phyloP scores from a whole-genome alignment of 1,140 invertebrate genomes.

The Euglossa dilemma region DNA sequence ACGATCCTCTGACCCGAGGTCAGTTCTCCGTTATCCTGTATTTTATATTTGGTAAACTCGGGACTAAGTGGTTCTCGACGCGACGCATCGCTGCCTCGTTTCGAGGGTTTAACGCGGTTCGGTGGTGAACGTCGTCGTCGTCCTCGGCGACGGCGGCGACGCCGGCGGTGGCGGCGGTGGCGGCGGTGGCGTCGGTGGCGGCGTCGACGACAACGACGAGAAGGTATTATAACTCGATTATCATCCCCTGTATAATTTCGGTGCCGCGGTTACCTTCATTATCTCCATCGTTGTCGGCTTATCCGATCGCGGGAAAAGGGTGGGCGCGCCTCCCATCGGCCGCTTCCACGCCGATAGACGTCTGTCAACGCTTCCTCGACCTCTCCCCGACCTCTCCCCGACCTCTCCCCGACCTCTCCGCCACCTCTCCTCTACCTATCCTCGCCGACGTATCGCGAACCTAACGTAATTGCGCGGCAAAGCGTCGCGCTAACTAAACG shows the following conservation, averaged over 20 bases:
- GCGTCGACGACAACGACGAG: neutral
- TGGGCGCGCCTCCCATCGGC: neutral
- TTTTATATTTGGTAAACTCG: too few relatives aligned
- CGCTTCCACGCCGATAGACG: conserved; percentile 1
- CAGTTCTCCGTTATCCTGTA: too few relatives aligned
- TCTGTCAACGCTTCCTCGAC: conserved; percentile 1
- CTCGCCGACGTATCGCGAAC: neutral
- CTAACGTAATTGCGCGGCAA: neutral
- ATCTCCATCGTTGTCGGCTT: conserved; percentile 57
- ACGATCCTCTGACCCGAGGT: too few relatives aligned
- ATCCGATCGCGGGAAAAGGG: conserved; percentile 49
- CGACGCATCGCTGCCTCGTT: too few relatives aligned
- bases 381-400: too few relatives aligned
- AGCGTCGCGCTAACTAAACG: neutral
- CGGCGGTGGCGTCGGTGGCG: neutral
- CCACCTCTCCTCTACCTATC: conserved; percentile 11
- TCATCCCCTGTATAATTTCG: conserved; percentile 57
- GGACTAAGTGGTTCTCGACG: too few relatives aligned
- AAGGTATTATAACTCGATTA: conserved; percentile 60
- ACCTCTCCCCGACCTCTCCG: too few relatives aligned
- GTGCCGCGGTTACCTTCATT: conserved; percentile 62
- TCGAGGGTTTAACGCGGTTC: too few relatives aligned
- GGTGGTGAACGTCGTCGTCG: too few relatives aligned
- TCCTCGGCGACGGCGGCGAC: neutral
- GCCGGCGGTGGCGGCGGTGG: neutral